phyloP scores from a whole-genome alignment of 2,113 vertebrate genomes.

The Tachuris rubrigastra region DNA sequence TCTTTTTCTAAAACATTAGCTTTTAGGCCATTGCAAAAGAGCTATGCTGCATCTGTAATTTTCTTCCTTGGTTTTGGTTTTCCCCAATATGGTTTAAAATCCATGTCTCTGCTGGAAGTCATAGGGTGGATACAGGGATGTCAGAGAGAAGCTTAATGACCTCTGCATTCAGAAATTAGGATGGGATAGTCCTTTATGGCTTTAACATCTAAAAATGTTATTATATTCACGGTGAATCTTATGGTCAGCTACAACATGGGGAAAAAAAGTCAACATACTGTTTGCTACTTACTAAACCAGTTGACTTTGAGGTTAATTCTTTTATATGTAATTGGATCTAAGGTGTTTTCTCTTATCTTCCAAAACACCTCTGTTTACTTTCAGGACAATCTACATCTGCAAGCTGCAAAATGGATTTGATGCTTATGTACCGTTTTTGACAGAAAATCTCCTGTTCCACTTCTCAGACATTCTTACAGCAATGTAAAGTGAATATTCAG shows the following conservation, averaged over 20 bases:
- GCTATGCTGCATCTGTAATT: not conserved
- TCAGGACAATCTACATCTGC: not conserved
- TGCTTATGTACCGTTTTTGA: not conserved
- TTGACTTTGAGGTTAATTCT: not conserved
- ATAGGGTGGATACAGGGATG: not conserved
- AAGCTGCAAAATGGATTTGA: not conserved
- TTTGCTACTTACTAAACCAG: not conserved
- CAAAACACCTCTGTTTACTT: not conserved
- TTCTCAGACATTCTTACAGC: slow-evolving; percentile 12
- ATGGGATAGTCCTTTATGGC: not conserved
- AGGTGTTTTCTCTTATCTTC: not conserved
- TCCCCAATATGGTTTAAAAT: not conserved
- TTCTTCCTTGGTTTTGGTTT: not conserved
- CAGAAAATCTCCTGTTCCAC: not conserved
- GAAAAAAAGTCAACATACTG: not conserved
- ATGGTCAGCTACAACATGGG: not conserved
- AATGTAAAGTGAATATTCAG: not conserved
- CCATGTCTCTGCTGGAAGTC: not conserved
- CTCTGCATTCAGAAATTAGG: not conserved
- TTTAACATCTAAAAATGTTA: not conserved
- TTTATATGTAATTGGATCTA: not conserved
- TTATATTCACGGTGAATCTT: not conserved
- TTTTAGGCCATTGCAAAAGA: not conserved
- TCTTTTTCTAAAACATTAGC: not conserved
- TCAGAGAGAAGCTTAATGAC: not conserved